Percentiles rank a stretch among this genome's conserved stretches.
phyloP scores from a whole-genome alignment of 2,113 vertebrate genomes.

The Rhombomys opimus region DNA sequence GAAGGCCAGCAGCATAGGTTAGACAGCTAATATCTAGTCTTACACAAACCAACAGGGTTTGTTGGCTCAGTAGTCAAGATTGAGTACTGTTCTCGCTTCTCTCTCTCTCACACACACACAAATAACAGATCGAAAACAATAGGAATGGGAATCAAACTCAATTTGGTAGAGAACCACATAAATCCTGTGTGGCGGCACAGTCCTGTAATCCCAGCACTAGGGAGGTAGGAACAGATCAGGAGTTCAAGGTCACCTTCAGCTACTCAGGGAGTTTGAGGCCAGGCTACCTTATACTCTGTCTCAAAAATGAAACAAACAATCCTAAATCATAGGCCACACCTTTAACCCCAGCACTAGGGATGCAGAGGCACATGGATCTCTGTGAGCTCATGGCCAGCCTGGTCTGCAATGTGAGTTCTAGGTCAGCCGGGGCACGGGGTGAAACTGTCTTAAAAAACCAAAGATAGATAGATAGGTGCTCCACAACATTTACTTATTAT shows the following conservation, averaged over 20 bases:
- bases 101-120: background rate
- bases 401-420: too few species aligned
- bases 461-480: too few species aligned
- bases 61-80: background rate
- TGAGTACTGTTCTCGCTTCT: background rate
- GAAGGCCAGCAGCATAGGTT: background rate
- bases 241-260: background rate
- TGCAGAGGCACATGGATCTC: too few species aligned
- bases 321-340: too few species aligned
- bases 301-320: background rate
- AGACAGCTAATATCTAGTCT: background rate
- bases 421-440: too few species aligned
- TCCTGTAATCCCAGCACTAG: accelerated
- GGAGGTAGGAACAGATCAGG: background rate
- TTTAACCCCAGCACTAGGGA: too few species aligned
- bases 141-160: background rate
- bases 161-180: background rate
- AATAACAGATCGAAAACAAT: background rate
- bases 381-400: too few species aligned
- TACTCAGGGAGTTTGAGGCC: background rate
- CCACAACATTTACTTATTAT: too few species aligned
- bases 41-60: background rate
- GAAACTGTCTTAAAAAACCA: too few species aligned
- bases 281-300: background rate
- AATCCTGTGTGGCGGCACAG: background rate